Conservation (phyloP, 2,888 invertebrate genomes). For the Aleiodes alternator region DNA sequence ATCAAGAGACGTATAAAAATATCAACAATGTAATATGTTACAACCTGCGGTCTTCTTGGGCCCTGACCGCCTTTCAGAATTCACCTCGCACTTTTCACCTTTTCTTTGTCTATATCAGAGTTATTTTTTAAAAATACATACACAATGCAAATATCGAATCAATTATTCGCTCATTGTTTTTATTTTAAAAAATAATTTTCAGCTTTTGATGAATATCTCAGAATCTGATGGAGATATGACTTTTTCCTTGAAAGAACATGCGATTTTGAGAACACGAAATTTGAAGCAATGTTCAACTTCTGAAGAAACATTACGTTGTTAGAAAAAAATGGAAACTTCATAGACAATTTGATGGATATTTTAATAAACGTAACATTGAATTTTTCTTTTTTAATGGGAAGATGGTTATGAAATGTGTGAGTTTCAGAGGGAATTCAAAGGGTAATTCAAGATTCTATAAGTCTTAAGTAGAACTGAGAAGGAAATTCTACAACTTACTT, state of each 20-base stretch:
- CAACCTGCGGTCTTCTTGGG: slow-evolving; percentile 61
- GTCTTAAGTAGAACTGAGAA: too few species aligned
- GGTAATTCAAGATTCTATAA: too few species aligned
- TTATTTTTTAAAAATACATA: not conserved
- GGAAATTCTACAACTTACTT: too few species aligned
- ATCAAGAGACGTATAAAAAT: slow-evolving; percentile 52
- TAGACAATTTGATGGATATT: too few species aligned
- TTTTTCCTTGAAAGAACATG: not conserved
- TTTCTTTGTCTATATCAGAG: slow-evolving; percentile 6
- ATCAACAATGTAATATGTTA: slow-evolving; percentile 65
- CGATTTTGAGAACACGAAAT: too few species aligned
- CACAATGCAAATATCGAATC: not conserved
- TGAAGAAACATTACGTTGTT: too few species aligned
- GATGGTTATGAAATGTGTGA: too few species aligned
- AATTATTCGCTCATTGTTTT: not conserved
- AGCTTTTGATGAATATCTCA: not conserved
- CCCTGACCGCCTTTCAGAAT: slow-evolving; percentile 37
- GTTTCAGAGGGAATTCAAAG: too few species aligned
- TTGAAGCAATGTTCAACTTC: too few species aligned
- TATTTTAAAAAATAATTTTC: not conserved
- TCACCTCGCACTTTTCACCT: slow-evolving; percentile 29
- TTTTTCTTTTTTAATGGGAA: too few species aligned
- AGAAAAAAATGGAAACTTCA: too few species aligned
- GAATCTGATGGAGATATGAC: not conserved
- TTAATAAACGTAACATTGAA: too few species aligned